Evolutionary conservation across 2,797 vertebrate species (phyloP).

Genomic region (Coranthus polyacanthus): DNA sequence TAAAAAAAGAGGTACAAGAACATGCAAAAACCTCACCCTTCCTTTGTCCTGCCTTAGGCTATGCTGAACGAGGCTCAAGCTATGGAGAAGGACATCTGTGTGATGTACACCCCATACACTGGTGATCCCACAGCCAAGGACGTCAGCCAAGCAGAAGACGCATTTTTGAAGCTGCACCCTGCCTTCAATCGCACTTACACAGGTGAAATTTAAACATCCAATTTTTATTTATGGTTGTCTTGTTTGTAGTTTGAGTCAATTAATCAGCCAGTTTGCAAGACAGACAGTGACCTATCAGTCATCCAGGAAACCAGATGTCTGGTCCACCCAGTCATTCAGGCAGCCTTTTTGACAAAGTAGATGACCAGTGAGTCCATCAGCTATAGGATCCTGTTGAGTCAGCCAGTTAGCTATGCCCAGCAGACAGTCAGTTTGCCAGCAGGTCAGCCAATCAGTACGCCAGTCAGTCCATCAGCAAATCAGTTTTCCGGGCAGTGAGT

Average conservation of each 20-base stretch:
- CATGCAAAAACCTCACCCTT: background rate
- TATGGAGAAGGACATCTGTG: slow-evolving; percentile 71
- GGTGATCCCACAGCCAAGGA: slow-evolving; percentile 66
- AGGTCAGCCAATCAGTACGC: slow-evolving; percentile 22
- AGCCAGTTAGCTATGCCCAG: slow-evolving; percentile 11
- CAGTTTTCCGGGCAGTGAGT: slow-evolving; percentile 24
- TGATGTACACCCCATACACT: slow-evolving; percentile 81
- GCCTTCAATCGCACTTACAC: slow-evolving; percentile 78
- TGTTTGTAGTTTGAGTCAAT: background rate
- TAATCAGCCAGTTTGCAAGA: background rate
- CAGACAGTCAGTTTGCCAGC: slow-evolving; percentile 12
- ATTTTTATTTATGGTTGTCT: too few species aligned
- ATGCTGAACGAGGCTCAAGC: slow-evolving; percentile 81
- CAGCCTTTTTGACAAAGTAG: background rate
- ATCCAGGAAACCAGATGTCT: background rate
- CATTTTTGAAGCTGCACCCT: slow-evolving; percentile 77
- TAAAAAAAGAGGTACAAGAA: background rate
- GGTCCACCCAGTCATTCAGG: background rate
- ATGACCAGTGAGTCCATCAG: background rate
- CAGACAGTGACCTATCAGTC: background rate
- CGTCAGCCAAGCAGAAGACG: slow-evolving; percentile 72
- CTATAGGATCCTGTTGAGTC: background rate
- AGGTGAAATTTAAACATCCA: slow-evolving; percentile 64
- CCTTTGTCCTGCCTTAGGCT: slow-evolving; percentile 62
- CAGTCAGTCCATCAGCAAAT: slow-evolving; percentile 18